A percentile compares a stretch with the other conserved stretches of the same genome.
Conservation (phyloP, 2,888 invertebrate species). For the Deilephila porcellus region DNA sequence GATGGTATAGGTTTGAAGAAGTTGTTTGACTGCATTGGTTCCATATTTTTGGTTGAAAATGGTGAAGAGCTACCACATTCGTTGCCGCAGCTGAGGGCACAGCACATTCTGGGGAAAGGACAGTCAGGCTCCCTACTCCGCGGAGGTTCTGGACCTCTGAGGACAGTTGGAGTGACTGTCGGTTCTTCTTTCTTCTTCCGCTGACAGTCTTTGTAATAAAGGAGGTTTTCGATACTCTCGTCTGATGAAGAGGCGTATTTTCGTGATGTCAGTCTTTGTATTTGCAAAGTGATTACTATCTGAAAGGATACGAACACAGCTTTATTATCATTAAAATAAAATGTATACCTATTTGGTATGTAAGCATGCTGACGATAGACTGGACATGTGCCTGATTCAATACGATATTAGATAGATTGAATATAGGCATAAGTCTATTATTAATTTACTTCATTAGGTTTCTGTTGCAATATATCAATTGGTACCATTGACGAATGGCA, state of each 20-base stretch:
- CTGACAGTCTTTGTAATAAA: conserved; percentile 73
- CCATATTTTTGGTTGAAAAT: conserved; percentile 45
- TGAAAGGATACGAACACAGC: conserved; percentile 47
- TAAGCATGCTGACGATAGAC: no score
- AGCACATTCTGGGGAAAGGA: conserved; percentile 70
- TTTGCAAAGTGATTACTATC: conserved; percentile 58
- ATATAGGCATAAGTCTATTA: no score
- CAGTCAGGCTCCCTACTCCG: conserved; percentile 45
- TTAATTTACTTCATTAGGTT: no score
- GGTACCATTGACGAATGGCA: no score
- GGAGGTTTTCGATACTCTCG: conserved; percentile 73
- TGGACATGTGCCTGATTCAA: no score
- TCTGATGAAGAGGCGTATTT: conserved; percentile 59
- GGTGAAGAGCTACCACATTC: conserved; percentile 50
- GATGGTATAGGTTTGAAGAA: conserved; percentile 27
- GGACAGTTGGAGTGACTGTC: conserved; percentile 35
- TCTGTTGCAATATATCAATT: no score
- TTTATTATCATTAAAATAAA: neutral
- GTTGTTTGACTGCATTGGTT: conserved; percentile 35
- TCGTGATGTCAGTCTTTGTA: conserved; percentile 50
- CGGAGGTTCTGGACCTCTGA: conserved; percentile 2
- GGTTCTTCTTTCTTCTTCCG: conserved; percentile 41
- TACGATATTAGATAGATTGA: no score
- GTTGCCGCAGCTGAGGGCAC: conserved; percentile 69
- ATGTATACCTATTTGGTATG: no score